Evolutionary conservation across 92 coral and sea anemone genomes (phyloP).

Genomic region (Montipora capitata): DNA sequence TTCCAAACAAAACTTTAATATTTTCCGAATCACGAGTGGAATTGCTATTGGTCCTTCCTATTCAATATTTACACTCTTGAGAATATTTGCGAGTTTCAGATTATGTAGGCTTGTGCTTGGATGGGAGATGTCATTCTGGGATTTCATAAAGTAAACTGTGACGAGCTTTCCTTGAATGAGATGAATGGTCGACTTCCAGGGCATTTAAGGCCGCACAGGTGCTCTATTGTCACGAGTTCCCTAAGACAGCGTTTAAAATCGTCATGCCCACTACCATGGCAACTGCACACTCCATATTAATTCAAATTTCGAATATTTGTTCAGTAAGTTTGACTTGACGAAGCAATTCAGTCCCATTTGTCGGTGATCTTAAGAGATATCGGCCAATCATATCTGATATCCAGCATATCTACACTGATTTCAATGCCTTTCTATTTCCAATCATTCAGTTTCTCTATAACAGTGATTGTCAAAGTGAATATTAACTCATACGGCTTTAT

Average conservation of each 20-base stretch:
- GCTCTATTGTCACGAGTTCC: too few relatives aligned
- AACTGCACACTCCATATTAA: slow-evolving; percentile 22
- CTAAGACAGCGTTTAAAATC: neutral
- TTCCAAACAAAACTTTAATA: neutral
- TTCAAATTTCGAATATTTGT: slow-evolving; percentile 65
- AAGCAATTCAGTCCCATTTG: slow-evolving; percentile 37
- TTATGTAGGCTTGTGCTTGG: slow-evolving; percentile 37
- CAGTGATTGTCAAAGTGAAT: slow-evolving; percentile 19
- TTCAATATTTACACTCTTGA: slow-evolving; percentile 43
- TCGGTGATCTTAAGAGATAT: slow-evolving; percentile 31
- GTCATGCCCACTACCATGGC: neutral
- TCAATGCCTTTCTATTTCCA: slow-evolving; percentile 43
- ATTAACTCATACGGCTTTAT: slow-evolving; percentile 14
- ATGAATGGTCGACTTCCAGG: too few relatives aligned
- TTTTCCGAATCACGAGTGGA: neutral
- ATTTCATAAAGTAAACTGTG: slow-evolving; percentile 20
- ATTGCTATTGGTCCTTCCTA: slow-evolving; percentile 21
- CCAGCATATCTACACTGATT: slow-evolving; percentile 14
- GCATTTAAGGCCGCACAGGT: too few relatives aligned
- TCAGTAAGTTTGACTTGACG: slow-evolving; percentile 48
- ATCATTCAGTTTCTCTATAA: slow-evolving; percentile 22
- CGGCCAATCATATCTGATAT: slow-evolving; percentile 27
- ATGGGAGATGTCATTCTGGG: slow-evolving; percentile 15
- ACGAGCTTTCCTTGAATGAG: neutral
- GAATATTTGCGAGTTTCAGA: slow-evolving; percentile 25